Evolutionary conservation across 2,888 invertebrate genomes (phyloP).

Genomic region (Drosophila kanekoi): DNA sequence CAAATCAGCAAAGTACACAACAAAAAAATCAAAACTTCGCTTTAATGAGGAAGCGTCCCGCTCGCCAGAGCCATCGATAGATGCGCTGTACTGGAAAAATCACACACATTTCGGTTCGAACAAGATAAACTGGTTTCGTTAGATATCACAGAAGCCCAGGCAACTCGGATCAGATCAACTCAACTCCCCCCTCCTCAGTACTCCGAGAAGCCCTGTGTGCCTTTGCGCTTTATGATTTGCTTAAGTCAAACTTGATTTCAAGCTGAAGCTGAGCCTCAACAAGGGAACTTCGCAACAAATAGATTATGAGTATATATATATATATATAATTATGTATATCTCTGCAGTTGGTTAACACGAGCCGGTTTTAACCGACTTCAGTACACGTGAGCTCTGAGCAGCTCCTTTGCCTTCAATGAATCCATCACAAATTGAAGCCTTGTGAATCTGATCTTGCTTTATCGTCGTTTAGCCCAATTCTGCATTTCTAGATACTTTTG

Average conservation of each 20-base stretch:
- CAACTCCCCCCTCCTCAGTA: constrained; percentile 1
- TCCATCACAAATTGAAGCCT: no score
- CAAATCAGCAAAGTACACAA: constrained; percentile 44
- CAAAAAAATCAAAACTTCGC: constrained; percentile 60
- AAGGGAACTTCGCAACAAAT: constrained; percentile 24
- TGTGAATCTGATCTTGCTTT: no score
- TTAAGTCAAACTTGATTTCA: constrained; percentile 39
- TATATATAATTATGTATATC: neutral
- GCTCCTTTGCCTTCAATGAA: no score
- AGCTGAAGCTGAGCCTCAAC: constrained; percentile 31
- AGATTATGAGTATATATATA: neutral
- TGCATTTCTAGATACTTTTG: no score
- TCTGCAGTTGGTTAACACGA: neutral
- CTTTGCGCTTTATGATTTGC: constrained; percentile 23
- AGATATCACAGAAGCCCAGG: constrained; percentile 29
- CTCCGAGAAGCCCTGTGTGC: constrained; percentile 9
- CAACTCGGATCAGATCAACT: neutral
- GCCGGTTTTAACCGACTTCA: constrained; percentile 12
- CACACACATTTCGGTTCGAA: constrained; percentile 48
- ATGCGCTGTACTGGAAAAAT: constrained; percentile 48
- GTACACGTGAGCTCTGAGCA: neutral
- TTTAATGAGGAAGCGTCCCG: constrained; percentile 66
- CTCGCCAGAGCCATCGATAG: neutral
- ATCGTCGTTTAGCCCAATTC: no score
- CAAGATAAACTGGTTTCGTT: constrained; percentile 70